A percentile compares a stretch with the other conserved stretches of the same genome.
Conservation (phyloP, 2,888 invertebrate species). For the Operophtera brumata region DNA sequence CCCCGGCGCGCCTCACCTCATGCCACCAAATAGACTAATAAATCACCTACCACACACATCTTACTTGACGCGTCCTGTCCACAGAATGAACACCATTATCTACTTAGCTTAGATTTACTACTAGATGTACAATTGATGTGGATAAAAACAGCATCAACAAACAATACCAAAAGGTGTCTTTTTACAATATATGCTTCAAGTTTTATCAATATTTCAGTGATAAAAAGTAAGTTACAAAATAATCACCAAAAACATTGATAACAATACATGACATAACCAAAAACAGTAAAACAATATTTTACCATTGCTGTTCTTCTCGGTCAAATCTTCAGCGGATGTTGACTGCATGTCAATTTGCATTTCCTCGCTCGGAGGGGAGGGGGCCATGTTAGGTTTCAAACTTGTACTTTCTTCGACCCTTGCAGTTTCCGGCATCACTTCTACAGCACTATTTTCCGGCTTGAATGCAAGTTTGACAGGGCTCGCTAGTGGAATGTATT, state of each 20-base stretch:
- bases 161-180: not conserved
- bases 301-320: conserved; percentile 59
- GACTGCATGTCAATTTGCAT: conserved; percentile 72
- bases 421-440: conserved; percentile 46
- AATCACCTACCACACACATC: too few relatives aligned
- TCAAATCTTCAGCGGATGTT: conserved; percentile 67
- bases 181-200: not conserved
- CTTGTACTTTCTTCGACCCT: conserved; percentile 49
- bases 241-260: conserved; percentile 12
- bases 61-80: too few relatives aligned
- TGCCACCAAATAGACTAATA: too few relatives aligned
- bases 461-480: conserved; percentile 41
- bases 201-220: conserved; percentile 3
- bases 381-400: conserved; percentile 41
- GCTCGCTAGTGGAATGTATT: conserved; percentile 60
- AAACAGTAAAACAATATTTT: not conserved
- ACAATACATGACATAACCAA: conserved; percentile 5
- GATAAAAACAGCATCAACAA: conserved; percentile 4
- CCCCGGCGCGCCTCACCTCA: too few relatives aligned
- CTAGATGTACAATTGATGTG: not conserved
- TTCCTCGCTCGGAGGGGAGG: conserved; percentile 54
- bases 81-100: too few relatives aligned
- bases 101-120: too few relatives aligned
- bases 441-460: conserved; percentile 51
- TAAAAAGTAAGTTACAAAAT: conserved; percentile 3